These are phyloP conservation scores for Anguilla pacifica DNA, from an alignment of 2,797 vertebrate genomes.

Conservation along the genomic window DNA sequence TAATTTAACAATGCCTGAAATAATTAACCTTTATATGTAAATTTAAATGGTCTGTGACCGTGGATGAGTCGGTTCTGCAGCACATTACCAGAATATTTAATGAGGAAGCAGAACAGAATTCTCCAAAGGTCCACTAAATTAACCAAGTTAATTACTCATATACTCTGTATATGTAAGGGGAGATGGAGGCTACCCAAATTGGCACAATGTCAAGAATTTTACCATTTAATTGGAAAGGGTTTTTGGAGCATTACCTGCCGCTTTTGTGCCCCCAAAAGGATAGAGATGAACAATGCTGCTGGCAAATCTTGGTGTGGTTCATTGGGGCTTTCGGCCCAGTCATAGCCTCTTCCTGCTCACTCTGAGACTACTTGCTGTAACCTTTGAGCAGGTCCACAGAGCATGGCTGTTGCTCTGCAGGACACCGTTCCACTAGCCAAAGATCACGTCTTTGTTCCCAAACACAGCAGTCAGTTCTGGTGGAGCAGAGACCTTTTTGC, in stretches of 20 bases:
- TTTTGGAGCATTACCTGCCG: slow-evolving; percentile 33
- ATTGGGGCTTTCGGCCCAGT: slow-evolving; percentile 40
- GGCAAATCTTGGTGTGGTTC: slow-evolving; percentile 39
- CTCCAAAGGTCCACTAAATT: slow-evolving; percentile 23
- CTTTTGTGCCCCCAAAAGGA: slow-evolving; percentile 23
- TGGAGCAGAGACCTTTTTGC: slow-evolving; percentile 35
- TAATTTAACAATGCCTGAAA: slow-evolving; percentile 45
- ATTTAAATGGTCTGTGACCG: slow-evolving; percentile 40
- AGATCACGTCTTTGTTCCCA: slow-evolving; percentile 49
- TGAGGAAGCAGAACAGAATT: slow-evolving; percentile 56
- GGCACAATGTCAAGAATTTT: slow-evolving; percentile 47
- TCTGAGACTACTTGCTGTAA: slow-evolving; percentile 48
- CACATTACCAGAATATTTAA: slow-evolving; percentile 47
- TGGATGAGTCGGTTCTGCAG: slow-evolving; percentile 45
- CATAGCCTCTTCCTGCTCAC: slow-evolving; percentile 31
- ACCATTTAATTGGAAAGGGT: slow-evolving; percentile 39
- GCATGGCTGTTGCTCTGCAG: slow-evolving; percentile 37
- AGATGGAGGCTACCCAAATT: slow-evolving; percentile 45
- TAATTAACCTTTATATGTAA: slow-evolving; percentile 57
- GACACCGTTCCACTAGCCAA: slow-evolving; percentile 47
- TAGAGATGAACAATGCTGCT: slow-evolving; percentile 12
- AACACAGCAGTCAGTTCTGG: slow-evolving; percentile 56
- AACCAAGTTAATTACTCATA: background rate
- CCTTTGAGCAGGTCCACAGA: slow-evolving; percentile 52
- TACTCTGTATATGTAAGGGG: slow-evolving; percentile 28